Evolutionary conservation across 1,140 invertebrate genomes (phyloP).

Genomic region (Contarinia nasturtii): DNA sequence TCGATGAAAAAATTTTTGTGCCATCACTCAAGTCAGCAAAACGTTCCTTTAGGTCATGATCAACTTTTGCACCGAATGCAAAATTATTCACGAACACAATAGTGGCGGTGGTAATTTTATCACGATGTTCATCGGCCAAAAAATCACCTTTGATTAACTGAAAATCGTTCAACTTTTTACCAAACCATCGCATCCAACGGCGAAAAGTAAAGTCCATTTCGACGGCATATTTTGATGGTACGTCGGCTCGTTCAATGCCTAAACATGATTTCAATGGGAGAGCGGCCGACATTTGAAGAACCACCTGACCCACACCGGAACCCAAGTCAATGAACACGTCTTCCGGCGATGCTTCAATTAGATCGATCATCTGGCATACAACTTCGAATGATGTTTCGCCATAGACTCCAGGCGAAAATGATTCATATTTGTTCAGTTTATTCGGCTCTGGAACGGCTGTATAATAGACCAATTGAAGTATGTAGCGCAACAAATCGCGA

Average conservation of each 20-base stretch:
- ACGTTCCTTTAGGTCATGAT: constrained; percentile 88
- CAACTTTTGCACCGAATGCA: constrained; percentile 93
- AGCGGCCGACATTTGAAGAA: constrained; percentile 90
- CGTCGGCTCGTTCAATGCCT: constrained; percentile 91
- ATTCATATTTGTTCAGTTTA: constrained; percentile 93
- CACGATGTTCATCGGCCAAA: constrained; percentile 71
- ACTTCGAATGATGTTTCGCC: constrained; percentile 97
- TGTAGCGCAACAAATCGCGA: constrained; percentile 73
- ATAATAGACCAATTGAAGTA: constrained; percentile 93
- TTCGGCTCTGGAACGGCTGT: constrained; percentile 90
- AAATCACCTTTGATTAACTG: constrained; percentile 88
- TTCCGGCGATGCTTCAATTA: constrained; percentile 76
- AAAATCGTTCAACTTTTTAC: constrained; percentile 82
- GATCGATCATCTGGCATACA: constrained; percentile 92
- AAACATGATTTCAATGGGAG: constrained; percentile 80
- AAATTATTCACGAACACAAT: constrained; percentile 99
- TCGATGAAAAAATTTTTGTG: constrained; percentile 93
- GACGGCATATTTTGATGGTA: constrained; percentile 83
- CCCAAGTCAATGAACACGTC: constrained; percentile 95
- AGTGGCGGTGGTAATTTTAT: constrained; percentile 78
- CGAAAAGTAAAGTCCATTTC: constrained; percentile 80
- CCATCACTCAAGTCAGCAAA: constrained; percentile 93
- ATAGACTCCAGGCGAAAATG: constrained; percentile 95
- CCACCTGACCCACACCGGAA: constrained; percentile 93
- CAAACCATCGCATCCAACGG: constrained; percentile 94